phyloP scores from a whole-genome alignment of 1,140 invertebrate genomes.

The Brachionus rubens region DNA sequence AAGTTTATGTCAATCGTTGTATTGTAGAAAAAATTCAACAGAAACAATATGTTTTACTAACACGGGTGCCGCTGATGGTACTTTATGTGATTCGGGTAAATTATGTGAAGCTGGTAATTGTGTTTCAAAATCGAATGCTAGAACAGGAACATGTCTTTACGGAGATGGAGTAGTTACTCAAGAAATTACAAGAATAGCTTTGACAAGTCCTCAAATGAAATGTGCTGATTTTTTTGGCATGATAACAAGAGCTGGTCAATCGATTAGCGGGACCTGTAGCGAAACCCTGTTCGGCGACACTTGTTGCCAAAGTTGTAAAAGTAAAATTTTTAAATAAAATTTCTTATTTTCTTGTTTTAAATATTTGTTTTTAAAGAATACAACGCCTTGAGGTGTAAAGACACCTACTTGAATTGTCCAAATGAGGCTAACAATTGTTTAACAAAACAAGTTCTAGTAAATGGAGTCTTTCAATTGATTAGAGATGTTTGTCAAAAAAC shows the following conservation, averaged over 20 bases:
- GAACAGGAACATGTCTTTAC: slow-evolving; percentile 12
- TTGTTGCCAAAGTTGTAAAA: slow-evolving; percentile 43
- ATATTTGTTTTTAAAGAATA: slow-evolving; percentile 12
- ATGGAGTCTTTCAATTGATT: not conserved
- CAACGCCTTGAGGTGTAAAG: slow-evolving; percentile 12
- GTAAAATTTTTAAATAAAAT: not conserved
- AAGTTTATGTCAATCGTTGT: not conserved
- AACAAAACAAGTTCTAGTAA: not conserved
- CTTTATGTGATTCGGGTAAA: slow-evolving; percentile 26
- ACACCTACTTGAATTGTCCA: not conserved
- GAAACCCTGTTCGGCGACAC: not conserved
- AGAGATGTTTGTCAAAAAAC: not conserved
- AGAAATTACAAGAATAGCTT: not conserved
- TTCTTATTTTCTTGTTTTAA: not conserved
- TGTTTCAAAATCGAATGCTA: not conserved
- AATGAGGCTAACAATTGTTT: not conserved
- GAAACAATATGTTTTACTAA: not conserved
- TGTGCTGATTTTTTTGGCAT: slow-evolving; percentile 16
- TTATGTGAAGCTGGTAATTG: not conserved
- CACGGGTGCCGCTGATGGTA: slow-evolving; percentile 26
- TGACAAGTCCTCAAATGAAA: not conserved
- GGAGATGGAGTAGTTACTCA: not conserved
- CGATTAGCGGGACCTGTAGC: not conserved
- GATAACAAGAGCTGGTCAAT: not conserved
- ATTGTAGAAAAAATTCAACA: slow-evolving; percentile 41